Base-by-base conservation (phyloP, 2,888 invertebrate genomes). In the Aphrophora alni region DNA sequence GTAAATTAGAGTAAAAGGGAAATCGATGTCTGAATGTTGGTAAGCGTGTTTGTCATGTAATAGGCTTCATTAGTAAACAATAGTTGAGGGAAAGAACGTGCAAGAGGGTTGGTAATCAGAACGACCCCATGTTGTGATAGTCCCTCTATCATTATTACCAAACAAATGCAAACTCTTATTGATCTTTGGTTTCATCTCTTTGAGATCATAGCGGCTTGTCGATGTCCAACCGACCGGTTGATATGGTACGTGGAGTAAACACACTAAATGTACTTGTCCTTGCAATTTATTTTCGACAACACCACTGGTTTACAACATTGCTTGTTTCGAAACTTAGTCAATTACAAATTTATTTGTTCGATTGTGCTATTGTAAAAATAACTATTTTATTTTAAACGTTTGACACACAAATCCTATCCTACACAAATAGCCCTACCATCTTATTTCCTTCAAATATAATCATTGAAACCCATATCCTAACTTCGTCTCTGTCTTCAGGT, bases 1-100 rank as follows among this genome's bases (percentile, higher is more conserved):
- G 25, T 12, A 38, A 14, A 73, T 74, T 74, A 59, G 38, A 28
- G 33, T 75, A 25, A 68, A 81, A 59, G 76, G 75, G 81, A 80
- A 80, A 80, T 75, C 75, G 76, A 51, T 71, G 77, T 71, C 71
- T 76, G 82, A 71, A 78, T 81, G 78, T 81, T 81, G 75, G 78
- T 76, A 82, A 81, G 80, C 75, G 81, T 75, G 82, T 75, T 59
- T 59, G 59, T 59, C 44, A 21, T 21, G 59, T 59, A 59, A 59
- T 59, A 59, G 59, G 59, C 59, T 59, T 59, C 59, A 59, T 59
- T 59, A 59, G 59, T 59, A 59, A 59, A 59, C 59, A 59, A 59
- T 59, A 59, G 59, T 59, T 59, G n/a, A 21, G 21, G 59, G 59
- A 7, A 59, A 59, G 59, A 21, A 21, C 59, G 59, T 59, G 59